Evolutionary conservation across 1,140 invertebrate genomes (phyloP).

Genomic region (Ceratosolen fusciceps): DNA sequence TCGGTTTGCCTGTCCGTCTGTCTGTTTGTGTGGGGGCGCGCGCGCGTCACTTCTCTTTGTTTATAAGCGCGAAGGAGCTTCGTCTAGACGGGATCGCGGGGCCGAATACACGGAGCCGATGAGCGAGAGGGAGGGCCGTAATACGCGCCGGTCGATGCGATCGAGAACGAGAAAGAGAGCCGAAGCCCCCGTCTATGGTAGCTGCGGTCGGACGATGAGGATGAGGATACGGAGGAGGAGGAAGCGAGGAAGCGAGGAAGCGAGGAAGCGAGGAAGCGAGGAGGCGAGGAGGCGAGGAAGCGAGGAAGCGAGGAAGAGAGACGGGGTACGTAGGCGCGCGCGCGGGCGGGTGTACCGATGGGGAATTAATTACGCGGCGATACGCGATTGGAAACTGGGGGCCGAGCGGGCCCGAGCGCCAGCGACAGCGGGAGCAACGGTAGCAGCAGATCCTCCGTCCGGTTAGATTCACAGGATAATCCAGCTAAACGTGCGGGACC

Average conservation of each 20-base stretch:
- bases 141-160: conserved; percentile 24
- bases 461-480: conserved; percentile 61
- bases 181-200: too few relatives aligned
- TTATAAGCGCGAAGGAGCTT: neutral
- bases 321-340: conserved; percentile 12
- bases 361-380: conserved; percentile 63
- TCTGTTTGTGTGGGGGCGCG: too few relatives aligned
- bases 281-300: neutral
- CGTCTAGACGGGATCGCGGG: neutral
- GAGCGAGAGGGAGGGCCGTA: neutral
- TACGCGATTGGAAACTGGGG: conserved; percentile 61
- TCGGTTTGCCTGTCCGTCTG: too few relatives aligned
- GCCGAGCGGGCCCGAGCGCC: conserved; percentile 52
- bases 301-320: neutral
- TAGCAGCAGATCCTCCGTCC: conserved; percentile 45
- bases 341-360: conserved; percentile 53
- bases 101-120: neutral
- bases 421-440: conserved; percentile 52
- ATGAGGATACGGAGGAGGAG: too few relatives aligned
- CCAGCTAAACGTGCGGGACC: conserved; percentile 66
- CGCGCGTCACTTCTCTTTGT: neutral
- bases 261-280: neutral
- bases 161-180: conserved; percentile 19
- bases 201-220: too few relatives aligned
- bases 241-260: neutral